Conservation (phyloP, 2,113 vertebrate species). For the Gymnogyps californianus region DNA sequence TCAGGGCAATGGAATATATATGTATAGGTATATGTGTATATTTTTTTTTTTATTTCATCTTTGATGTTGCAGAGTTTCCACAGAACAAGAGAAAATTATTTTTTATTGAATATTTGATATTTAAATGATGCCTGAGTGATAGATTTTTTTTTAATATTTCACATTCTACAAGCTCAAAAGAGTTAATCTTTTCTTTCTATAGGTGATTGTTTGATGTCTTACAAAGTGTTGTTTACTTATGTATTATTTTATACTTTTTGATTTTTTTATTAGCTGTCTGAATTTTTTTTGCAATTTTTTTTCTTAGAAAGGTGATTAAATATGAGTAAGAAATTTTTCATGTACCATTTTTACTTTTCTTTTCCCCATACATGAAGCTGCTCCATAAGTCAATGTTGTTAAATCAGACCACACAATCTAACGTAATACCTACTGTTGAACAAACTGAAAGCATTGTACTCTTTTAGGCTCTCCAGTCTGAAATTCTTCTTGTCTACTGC, state of each 20-base stretch:
- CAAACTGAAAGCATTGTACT: not conserved
- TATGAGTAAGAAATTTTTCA: not conserved
- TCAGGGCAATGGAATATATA: not conserved
- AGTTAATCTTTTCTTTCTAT: not conserved
- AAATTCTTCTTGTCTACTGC: not conserved
- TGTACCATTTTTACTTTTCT: not conserved
- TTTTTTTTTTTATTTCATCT: not conserved
- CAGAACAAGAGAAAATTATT: not conserved
- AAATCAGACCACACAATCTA: not conserved
- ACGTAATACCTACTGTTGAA: not conserved
- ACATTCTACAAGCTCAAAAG: not conserved
- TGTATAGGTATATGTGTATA: no score
- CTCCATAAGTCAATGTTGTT: not conserved
- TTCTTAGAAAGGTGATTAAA: not conserved
- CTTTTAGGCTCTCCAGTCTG: not conserved
- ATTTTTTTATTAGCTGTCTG: not conserved
- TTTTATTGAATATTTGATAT: not conserved
- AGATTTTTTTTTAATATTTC: not conserved
- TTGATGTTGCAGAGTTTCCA: not conserved
- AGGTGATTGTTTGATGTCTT: not conserved
- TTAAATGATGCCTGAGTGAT: not conserved
- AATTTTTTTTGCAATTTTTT: not conserved
- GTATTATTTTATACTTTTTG: not conserved
- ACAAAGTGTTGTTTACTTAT: not conserved
- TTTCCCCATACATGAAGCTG: not conserved